phyloP scores from a whole-genome alignment of 1,140 invertebrate species.

The Eciton burchellii region DNA sequence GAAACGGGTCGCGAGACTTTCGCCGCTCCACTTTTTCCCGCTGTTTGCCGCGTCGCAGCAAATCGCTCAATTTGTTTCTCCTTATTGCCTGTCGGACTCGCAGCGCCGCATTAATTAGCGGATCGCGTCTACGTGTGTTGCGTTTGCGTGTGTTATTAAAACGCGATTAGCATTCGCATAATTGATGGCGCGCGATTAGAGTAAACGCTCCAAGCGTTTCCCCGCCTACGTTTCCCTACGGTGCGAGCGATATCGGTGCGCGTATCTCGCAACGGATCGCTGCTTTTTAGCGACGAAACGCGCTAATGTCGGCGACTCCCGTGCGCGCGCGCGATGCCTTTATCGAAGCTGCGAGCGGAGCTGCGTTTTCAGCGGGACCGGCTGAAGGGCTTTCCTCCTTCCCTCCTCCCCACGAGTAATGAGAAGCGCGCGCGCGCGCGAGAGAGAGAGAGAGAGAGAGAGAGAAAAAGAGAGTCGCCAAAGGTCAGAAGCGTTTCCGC shows the following conservation, averaged over 20 bases:
- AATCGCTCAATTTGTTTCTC: constrained; percentile 27
- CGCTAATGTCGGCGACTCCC: too few relatives aligned
- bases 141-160: constrained; percentile 68
- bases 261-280: constrained; percentile 12
- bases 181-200: constrained; percentile 51
- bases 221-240: background rate
- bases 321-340: too few relatives aligned
- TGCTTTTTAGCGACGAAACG: constrained; percentile 28
- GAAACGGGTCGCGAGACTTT: constrained; percentile 29
- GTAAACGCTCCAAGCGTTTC: constrained; percentile 27
- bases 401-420: too few relatives aligned
- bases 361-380: too few relatives aligned
- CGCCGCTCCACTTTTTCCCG: constrained; percentile 19
- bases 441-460: too few relatives aligned
- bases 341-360: too few relatives aligned
- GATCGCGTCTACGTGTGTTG: too few relatives aligned
- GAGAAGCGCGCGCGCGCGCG: background rate
- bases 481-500: constrained; percentile 48
- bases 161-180: constrained; percentile 66
- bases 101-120: constrained; percentile 62
- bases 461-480: constrained; percentile 18
- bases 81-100: constrained; percentile 6
- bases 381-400: too few relatives aligned
- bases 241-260: constrained; percentile 28
- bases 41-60: background rate